A percentile compares a stretch with the other conserved stretches of the same genome.
Conservation (phyloP, 2,888 invertebrate genomes). For the Eristalis arbustorum region DNA sequence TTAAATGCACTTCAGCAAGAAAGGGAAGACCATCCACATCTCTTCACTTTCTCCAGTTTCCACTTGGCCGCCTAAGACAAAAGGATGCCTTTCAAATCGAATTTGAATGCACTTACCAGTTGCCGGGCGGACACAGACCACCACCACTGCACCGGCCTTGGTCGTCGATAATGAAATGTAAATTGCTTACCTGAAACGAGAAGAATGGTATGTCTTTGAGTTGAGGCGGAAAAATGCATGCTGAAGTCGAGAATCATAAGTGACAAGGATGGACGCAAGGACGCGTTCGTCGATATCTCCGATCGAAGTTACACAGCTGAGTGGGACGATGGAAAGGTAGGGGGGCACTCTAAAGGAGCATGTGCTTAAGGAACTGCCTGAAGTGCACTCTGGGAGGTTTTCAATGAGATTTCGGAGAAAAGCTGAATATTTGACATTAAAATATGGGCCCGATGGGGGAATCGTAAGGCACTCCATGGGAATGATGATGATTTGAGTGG, state of each 20-base stretch:
- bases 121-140: conserved; percentile 2
- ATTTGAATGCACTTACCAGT: conserved; percentile 58
- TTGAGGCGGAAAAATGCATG: not conserved
- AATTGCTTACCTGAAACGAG: conserved; percentile 52
- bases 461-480: too few relatives aligned
- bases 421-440: too few relatives aligned
- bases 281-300: not conserved
- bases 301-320: not conserved
- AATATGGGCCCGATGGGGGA: too few relatives aligned
- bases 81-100: conserved; percentile 42
- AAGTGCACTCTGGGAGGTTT: too few relatives aligned
- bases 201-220: conserved; percentile 4
- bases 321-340: not conserved
- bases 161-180: conserved; percentile 45
- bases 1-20: conserved; percentile 38
- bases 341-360: too few relatives aligned
- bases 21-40: conserved; percentile 5
- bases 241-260: conserved; percentile 9
- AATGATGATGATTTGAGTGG: too few relatives aligned
- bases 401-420: too few relatives aligned
- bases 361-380: too few relatives aligned
- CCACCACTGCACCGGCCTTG: not conserved
- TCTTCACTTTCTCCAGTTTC: not conserved
- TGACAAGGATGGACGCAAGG: not conserved
- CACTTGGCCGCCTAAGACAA: conserved; percentile 14